These are phyloP conservation scores for Grallaria varia DNA, from an alignment of 2,113 vertebrate genomes.

Conservation along the genomic window DNA sequence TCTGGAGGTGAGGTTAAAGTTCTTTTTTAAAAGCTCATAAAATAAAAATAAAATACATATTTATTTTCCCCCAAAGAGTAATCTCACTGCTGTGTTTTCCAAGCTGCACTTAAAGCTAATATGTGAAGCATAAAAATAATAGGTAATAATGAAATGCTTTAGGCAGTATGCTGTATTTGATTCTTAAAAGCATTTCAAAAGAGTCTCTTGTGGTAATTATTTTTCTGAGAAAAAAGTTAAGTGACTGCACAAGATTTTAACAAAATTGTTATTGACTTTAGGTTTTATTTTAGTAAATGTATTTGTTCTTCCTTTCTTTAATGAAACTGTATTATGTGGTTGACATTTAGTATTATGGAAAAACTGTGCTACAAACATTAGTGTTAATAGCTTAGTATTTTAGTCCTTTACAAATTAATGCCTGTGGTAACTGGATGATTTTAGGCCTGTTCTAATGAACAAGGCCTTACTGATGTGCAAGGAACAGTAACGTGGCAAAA, in stretches of 20 bases:
- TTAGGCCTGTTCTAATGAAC: constrained; percentile 67
- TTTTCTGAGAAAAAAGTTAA: constrained; percentile 8
- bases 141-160: neutral
- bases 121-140: neutral
- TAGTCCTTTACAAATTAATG: constrained; percentile 63
- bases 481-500: constrained; percentile 67
- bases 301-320: constrained; percentile 27
- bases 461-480: constrained; percentile 68
- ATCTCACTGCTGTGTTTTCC: neutral
- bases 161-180: neutral
- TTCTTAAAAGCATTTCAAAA: neutral
- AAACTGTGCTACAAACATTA: constrained; percentile 19
- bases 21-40: neutral
- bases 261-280: neutral
- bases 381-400: constrained; percentile 67
- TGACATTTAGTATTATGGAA: neutral
- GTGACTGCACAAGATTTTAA: neutral
- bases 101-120: neutral
- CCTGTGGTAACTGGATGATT: constrained; percentile 64
- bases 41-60: neutral
- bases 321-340: neutral
- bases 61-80: neutral
- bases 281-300: neutral
- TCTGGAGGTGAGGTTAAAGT: neutral
- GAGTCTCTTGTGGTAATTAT: neutral